Evolutionary conservation across 2,888 invertebrate species (phyloP).

Genomic region (Argyra leucocephala): DNA sequence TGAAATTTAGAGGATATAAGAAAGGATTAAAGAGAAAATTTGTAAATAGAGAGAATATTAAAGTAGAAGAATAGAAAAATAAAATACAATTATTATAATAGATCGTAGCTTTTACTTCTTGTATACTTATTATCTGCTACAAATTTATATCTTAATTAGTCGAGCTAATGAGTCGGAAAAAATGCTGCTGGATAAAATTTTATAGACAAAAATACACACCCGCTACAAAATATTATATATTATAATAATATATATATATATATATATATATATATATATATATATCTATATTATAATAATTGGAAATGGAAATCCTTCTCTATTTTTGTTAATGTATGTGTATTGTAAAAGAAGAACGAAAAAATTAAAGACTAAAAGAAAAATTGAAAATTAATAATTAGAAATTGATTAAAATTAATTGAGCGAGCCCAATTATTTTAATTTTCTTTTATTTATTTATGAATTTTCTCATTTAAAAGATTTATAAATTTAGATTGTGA

Average conservation of each 20-base stretch:
- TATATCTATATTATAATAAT: no score
- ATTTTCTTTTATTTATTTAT: not conserved
- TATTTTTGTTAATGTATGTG: no score
- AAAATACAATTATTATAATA: not conserved
- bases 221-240: no score
- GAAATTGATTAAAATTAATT: constrained; percentile 6
- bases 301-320: no score
- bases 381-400: not conserved
- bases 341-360: no score
- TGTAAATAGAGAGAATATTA: not conserved
- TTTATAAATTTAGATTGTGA: no score
- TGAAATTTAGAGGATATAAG: not conserved
- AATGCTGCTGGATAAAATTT: not conserved
- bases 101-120: no score
- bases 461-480: not conserved
- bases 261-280: no score
- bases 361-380: not conserved
- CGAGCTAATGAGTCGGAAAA: not conserved
- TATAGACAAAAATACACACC: no score
- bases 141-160: constrained; percentile 6
- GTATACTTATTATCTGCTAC: not conserved
- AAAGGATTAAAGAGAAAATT: not conserved
- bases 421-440: constrained; percentile 1
- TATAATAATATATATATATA: no score
- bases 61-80: not conserved